Evolutionary conservation across 2,113 vertebrate species (phyloP).

Genomic region (Gymnobelideus leadbeateri): DNA sequence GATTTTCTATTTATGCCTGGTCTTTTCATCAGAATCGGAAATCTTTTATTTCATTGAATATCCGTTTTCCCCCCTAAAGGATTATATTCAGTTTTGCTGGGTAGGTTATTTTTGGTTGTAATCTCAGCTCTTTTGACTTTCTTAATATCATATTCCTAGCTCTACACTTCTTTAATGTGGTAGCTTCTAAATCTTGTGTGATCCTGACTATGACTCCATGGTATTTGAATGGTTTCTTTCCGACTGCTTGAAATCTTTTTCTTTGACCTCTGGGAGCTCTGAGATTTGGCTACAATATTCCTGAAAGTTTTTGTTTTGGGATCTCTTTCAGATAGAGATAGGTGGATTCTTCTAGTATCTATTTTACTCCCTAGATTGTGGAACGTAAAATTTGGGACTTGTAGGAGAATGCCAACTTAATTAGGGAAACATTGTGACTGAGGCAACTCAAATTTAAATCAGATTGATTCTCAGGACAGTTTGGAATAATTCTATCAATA

Average conservation of each 20-base stretch:
- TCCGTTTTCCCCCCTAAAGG: too few relatives aligned
- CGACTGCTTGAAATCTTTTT: not conserved
- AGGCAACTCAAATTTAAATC: not conserved
- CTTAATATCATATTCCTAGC: too few relatives aligned
- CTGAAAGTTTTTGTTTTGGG: not conserved
- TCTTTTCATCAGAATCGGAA: too few relatives aligned
- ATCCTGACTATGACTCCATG: not conserved
- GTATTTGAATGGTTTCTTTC: not conserved
- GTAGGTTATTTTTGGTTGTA: not conserved
- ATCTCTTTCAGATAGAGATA: not conserved
- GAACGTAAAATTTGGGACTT: not conserved
- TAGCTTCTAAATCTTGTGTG: not conserved
- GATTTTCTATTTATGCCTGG: too few relatives aligned
- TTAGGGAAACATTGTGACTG: not conserved
- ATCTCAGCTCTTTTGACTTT: not conserved
- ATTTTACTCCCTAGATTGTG: not conserved
- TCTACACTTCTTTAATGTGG: not conserved
- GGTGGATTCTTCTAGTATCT: not conserved
- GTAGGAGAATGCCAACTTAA: not conserved
- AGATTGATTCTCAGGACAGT: not conserved
- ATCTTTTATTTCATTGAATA: too few relatives aligned
- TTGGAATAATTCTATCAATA: constrained; percentile 34
- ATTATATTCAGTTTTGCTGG: not conserved
- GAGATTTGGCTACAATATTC: not conserved
- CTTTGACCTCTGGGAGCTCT: not conserved